Evolutionary conservation across 2,113 vertebrate species (phyloP).

Genomic region (Pan troglodytes): NHGRI_mPanTro3-v2.1_pri NC_072409.2:113625501-113626000

Average conservation of each 20-base stretch:
- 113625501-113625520: background rate
- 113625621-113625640: background rate
- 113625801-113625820: too few species aligned
- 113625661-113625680: background rate
- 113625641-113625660: background rate
- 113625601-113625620: background rate
- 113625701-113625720: background rate
- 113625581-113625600: background rate
- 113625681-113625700: background rate
- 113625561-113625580: background rate
- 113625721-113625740: background rate
- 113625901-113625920: background rate
- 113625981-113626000: background rate
- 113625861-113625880: background rate
- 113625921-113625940: background rate
- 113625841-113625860: too few species aligned
- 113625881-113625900: background rate
- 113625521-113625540: background rate
- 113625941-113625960: too few species aligned
- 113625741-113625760: background rate
- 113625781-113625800: background rate
- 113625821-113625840: background rate
- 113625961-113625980: background rate
- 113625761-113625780: background rate
- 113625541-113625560: background rate